Percentiles rank a stretch among this genome's conserved stretches.
Evolutionary conservation across 2,113 vertebrate species (phyloP).

Genomic region (Recurvirostra avosetta): DNA sequence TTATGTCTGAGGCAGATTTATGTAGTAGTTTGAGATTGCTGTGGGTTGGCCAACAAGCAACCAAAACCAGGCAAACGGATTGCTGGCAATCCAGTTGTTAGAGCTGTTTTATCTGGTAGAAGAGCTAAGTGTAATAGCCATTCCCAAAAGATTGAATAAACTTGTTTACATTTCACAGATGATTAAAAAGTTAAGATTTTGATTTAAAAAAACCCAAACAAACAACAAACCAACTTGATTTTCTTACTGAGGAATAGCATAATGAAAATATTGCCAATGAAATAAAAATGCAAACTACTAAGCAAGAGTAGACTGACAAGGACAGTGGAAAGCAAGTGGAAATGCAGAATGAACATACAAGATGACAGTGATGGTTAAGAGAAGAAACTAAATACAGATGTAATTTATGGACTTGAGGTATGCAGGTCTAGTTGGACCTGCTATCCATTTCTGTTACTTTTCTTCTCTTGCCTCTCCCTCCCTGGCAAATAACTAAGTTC

Average conservation of each 20-base stretch:
- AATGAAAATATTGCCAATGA: neutral
- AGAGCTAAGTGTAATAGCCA: neutral
- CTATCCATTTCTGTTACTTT: neutral
- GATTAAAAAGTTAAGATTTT: neutral
- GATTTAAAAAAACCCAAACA: neutral
- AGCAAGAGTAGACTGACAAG: neutral
- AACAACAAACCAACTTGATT: neutral
- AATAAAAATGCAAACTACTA: neutral
- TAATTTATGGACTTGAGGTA: neutral
- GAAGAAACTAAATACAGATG: neutral
- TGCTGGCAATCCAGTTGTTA: neutral
- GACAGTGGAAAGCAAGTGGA: neutral
- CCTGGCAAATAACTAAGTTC: neutral
- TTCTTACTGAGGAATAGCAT: neutral
- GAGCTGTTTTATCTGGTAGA: neutral
- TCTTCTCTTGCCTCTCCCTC: fast-evolving
- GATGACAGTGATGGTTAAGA: neutral
- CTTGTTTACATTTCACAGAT: neutral
- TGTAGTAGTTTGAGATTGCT: neutral
- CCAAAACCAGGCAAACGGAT: neutral
- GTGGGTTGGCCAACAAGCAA: neutral
- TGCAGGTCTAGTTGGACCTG: neutral
- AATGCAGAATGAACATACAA: neutral
- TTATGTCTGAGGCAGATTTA: neutral
- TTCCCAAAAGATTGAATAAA: neutral